These are phyloP conservation scores for Cryptosula pallasiana DNA, from an alignment of 2,888 invertebrate species.

Conservation along the genomic window DNA sequence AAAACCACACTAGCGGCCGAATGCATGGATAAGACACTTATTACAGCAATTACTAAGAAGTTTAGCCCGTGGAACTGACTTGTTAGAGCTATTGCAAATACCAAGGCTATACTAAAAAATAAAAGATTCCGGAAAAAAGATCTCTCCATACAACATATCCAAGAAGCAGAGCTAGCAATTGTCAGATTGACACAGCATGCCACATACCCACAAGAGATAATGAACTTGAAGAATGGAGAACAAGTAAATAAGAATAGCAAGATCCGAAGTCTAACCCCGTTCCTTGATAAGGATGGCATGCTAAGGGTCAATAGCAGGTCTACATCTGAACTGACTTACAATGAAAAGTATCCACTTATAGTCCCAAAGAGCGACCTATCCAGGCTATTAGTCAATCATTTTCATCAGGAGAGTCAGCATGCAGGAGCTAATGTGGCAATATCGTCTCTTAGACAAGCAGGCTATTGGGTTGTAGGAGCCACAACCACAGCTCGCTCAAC, in stretches of 20 bases:
- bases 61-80: neutral
- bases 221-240: neutral
- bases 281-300: neutral
- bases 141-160: neutral
- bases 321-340: neutral
- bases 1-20: neutral
- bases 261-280: neutral
- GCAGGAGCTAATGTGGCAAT: neutral
- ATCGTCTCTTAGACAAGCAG: too few relatives aligned
- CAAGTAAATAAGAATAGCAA: constrained; percentile 3
- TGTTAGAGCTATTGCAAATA: neutral
- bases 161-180: neutral
- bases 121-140: neutral
- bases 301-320: neutral
- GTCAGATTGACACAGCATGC: neutral
- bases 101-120: neutral
- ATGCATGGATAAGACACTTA: neutral
- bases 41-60: neutral
- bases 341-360: neutral
- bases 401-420: neutral
- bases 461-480: too few relatives aligned
- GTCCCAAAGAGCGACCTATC: neutral
- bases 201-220: neutral
- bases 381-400: neutral
- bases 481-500: too few relatives aligned